A percentile compares a stretch with the other conserved stretches of the same genome.
These are phyloP conservation scores for Cryptophagus acutangulus DNA, from an alignment of 2,888 invertebrate genomes.

Conservation along the genomic window DNA sequence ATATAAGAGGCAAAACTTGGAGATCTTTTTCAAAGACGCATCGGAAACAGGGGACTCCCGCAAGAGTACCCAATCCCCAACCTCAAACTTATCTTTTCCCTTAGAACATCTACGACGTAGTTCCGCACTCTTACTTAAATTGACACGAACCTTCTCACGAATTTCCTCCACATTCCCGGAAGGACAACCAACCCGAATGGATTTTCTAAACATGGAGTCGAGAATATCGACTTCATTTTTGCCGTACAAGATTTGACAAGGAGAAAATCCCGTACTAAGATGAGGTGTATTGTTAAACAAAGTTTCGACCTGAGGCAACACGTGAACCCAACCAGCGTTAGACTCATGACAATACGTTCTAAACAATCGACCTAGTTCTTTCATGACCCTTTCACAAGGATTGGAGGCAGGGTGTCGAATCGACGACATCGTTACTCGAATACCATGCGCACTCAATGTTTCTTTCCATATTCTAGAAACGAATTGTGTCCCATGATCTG, in stretches of 20 bases:
- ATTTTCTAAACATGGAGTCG: background rate
- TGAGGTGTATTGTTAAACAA: conserved; percentile 16
- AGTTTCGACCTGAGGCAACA: conserved; percentile 3
- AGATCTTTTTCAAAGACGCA: conserved; percentile 8
- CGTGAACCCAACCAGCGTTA: conserved; percentile 11
- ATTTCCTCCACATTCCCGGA: background rate
- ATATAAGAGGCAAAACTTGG: conserved; percentile 10
- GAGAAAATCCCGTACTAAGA: conserved; percentile 12
- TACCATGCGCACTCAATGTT: conserved; percentile 3
- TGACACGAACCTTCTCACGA: background rate
- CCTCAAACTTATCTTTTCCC: background rate
- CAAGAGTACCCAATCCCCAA: conserved; percentile 7
- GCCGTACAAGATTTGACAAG: conserved; percentile 9
- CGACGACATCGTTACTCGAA: conserved; percentile 8
- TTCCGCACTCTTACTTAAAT: background rate
- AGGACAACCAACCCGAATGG: background rate
- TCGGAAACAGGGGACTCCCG: conserved; percentile 9
- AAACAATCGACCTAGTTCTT: conserved; percentile 13
- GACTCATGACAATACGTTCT: conserved; percentile 12
- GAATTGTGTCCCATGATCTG: conserved; percentile 28
- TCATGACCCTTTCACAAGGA: conserved; percentile 14
- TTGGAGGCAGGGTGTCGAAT: conserved; percentile 19
- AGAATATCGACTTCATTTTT: background rate
- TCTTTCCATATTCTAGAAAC: conserved; percentile 20
- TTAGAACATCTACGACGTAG: background rate